Evolutionary conservation across 1,140 invertebrate genomes (phyloP).

Genomic region (Mactra quadrangularis): DNA sequence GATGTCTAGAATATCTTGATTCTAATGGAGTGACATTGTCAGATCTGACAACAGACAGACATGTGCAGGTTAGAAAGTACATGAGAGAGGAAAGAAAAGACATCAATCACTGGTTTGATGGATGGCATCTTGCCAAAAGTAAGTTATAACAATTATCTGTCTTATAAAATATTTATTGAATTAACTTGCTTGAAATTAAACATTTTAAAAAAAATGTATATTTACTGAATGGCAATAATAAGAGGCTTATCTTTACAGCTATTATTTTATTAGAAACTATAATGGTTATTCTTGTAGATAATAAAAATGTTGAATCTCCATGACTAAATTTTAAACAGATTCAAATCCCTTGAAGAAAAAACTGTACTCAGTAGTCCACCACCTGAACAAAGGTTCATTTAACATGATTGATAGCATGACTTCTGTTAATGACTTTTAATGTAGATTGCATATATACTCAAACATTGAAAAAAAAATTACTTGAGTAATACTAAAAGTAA

Average conservation of each 20-base stretch:
- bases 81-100: conserved; percentile 37
- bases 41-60: not conserved
- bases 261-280: not conserved
- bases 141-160: not conserved
- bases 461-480: not conserved
- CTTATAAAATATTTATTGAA: too few relatives aligned
- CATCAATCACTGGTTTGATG: conserved; percentile 56
- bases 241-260: not conserved
- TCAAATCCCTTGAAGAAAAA: too few relatives aligned
- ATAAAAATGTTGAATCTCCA: too few relatives aligned
- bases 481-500: not conserved
- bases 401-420: too few relatives aligned
- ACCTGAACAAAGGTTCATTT: too few relatives aligned
- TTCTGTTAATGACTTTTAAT: not conserved
- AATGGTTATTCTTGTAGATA: too few relatives aligned
- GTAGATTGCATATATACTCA: not conserved
- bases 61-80: not conserved
- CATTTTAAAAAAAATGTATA: not conserved
- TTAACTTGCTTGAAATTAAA: not conserved
- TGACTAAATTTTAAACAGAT: too few relatives aligned
- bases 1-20: too few relatives aligned
- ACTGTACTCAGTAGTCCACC: too few relatives aligned
- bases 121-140: conserved; percentile 67
- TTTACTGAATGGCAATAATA: not conserved
- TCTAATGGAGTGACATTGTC: not conserved